Evolutionary conservation across 2,113 vertebrate species (phyloP).

Genomic region (Anser brachyrhynchus): DNA sequence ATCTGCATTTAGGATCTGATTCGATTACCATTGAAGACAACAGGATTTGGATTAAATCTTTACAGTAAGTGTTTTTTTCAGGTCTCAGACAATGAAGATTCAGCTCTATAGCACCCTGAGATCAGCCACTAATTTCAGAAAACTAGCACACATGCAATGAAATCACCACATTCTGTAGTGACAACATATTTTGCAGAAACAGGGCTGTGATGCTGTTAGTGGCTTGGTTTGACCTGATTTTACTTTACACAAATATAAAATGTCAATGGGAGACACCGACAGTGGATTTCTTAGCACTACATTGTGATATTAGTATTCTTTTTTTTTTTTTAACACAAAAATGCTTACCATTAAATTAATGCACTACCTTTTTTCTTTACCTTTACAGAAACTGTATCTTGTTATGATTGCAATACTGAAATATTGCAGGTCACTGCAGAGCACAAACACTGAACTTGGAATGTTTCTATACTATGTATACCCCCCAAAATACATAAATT

Average conservation of each 20-base stretch:
- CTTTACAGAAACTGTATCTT: not conserved
- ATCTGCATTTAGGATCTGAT: not conserved
- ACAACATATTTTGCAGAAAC: conserved; percentile 22
- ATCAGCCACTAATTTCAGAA: conserved; percentile 25
- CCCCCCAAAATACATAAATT: not conserved
- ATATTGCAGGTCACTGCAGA: not conserved
- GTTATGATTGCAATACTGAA: not conserved
- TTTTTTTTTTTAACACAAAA: not conserved
- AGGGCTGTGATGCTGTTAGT: conserved; percentile 1
- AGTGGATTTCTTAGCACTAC: not conserved
- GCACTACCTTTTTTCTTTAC: not conserved
- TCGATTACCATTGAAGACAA: not conserved
- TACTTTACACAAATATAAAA: not conserved
- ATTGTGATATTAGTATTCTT: not conserved
- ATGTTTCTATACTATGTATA: not conserved
- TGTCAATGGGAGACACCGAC: not conserved
- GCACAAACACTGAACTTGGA: not conserved
- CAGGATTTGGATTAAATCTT: not conserved
- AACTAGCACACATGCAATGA: not conserved
- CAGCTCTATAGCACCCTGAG: not conserved
- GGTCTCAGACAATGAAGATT: not conserved
- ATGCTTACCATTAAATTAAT: not conserved
- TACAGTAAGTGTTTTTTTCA: not conserved
- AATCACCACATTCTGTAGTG: conserved; percentile 38
- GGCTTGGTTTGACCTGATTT: conserved; percentile 49